These are phyloP conservation scores for Ceyx cyanopectus DNA, from an alignment of 2,113 vertebrate species.

Conservation along the genomic window DNA sequence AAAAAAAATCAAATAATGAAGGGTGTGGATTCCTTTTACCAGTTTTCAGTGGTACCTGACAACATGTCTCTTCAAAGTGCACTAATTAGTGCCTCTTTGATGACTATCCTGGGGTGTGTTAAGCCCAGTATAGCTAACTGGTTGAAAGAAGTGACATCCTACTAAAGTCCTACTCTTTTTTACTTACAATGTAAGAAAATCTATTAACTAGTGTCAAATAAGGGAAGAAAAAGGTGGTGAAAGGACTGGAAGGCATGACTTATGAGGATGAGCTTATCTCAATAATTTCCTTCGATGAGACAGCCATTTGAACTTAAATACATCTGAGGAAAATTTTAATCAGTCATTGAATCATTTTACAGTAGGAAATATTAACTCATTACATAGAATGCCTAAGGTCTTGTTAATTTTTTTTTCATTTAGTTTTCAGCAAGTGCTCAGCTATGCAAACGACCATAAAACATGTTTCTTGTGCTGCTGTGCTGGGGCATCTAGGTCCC, in stretches of 20 bases:
- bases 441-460: neutral
- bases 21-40: neutral
- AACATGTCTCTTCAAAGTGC: neutral
- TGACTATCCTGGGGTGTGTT: neutral
- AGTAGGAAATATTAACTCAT: neutral
- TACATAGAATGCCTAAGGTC: neutral
- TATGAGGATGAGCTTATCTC: neutral
- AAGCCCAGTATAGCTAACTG: neutral
- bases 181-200: neutral
- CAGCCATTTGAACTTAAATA: neutral
- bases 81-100: neutral
- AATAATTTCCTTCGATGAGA: neutral
- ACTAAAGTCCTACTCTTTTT: neutral
- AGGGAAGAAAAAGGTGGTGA: neutral
- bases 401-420: neutral
- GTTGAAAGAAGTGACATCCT: neutral
- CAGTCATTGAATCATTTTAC: neutral
- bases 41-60: neutral
- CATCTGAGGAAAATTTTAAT: neutral
- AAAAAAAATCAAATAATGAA: neutral
- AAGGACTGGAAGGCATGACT: neutral
- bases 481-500: neutral
- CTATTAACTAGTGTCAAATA: neutral
- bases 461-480: neutral
- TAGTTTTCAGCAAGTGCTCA: neutral